Evolutionary conservation across 2,797 vertebrate genomes (phyloP), one percentile per base, ranked within the genome.

Genomic region (Danio jaintianensis): DNA sequence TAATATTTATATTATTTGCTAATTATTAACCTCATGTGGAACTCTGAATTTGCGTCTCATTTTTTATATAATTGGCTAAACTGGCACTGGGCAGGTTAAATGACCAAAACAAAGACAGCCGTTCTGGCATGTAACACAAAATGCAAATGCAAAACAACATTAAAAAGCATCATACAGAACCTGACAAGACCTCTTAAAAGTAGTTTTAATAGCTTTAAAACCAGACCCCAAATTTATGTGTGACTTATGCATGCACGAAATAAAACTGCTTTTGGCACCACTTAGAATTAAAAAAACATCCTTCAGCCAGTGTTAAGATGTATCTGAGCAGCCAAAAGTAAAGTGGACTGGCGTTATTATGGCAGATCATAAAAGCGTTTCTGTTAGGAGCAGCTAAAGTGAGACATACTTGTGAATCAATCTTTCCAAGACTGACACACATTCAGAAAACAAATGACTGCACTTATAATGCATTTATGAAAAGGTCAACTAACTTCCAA

Each of bases 261-360:
- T 16, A 50, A 50, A 74, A 62, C 16, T 48, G 43, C 71, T 29
- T 72, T 20, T 22, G 40, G 42, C 53, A 58, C 55, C 56, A 61
- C 47, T 47, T 12, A 7, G 13, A 10, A 71, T n/a, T 38, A 66
- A 47, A 18, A 66, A 64, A 55, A 40, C 11, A 40, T 22, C 40
- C 12, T 58, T 16, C 58, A 53, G 53, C 55, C 9, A 11, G 53
- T 22, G 12, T 9, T 59, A 36, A 29, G n/a, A 10, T 16, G 67
- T 29, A 53, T 12, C 1, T 2, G 10, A 70, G 50, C 67, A 53
- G 67, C 16, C 50, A 53, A 53, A 13, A 73, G 42, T 40, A 4
- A 29, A 58, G 43, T 47, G 38, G 50, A 73, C 9, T 7, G 70
- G 53, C 0, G 45, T 20, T 63, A 40, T 63, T n/a, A n/a, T n/a